Evolutionary conservation across 2,888 invertebrate genomes (phyloP).

Genomic region (Matsumyia berberina): DNA sequence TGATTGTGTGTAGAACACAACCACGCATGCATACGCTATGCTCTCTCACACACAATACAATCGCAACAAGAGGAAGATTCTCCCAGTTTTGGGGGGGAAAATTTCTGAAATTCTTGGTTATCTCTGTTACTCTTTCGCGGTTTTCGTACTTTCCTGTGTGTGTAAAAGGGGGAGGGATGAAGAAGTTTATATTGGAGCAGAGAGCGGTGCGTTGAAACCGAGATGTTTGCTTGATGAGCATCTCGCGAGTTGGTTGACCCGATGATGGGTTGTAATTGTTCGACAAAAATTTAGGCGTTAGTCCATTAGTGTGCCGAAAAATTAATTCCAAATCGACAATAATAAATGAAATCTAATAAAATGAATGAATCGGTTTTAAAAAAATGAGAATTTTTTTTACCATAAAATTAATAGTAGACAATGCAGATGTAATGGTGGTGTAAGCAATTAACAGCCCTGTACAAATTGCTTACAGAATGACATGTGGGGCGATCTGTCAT

Average conservation of each 20-base stretch:
- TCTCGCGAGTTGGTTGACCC: conserved; percentile 66
- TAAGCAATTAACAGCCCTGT: too few species aligned
- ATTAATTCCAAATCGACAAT: background rate
- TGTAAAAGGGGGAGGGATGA: background rate
- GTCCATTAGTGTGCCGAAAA: background rate
- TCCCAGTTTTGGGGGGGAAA: conserved; percentile 11
- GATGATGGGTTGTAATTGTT: conserved; percentile 40
- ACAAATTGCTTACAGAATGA: too few species aligned
- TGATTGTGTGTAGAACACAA: background rate
- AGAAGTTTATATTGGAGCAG: conserved; percentile 30
- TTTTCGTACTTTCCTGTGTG: too few species aligned
- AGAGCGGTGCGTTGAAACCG: conserved; percentile 1
- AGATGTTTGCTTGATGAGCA: conserved; percentile 14
- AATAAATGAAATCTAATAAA: too few species aligned
- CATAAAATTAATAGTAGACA: too few species aligned
- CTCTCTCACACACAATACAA: conserved; percentile 18
- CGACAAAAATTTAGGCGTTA: conserved; percentile 11
- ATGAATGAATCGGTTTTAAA: too few species aligned
- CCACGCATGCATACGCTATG: background rate
- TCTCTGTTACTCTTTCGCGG: conserved; percentile 29
- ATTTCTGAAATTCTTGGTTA: conserved; percentile 5
- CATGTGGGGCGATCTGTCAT: too few species aligned
- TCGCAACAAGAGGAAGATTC: conserved; percentile 16
- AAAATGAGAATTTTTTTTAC: too few species aligned
- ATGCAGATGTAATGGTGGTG: too few species aligned